Base-by-base conservation (phyloP, 1,140 invertebrate species). In the Psix sp. region DNA sequence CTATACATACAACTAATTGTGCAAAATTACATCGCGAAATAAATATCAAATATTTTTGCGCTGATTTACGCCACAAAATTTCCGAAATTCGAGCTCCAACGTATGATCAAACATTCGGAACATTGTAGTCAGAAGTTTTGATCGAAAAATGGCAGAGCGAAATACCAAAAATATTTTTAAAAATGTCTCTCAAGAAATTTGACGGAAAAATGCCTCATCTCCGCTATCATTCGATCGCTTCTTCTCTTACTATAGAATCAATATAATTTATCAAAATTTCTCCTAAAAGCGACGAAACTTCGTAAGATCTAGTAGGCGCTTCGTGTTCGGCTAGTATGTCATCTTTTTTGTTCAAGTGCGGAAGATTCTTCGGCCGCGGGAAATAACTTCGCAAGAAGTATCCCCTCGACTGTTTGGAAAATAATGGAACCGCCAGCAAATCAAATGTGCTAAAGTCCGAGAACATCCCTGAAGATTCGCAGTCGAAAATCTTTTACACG, bases 401-500 rank as follows among this genome's bases (percentile, higher is more conserved):
- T 35, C 29, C 29, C 13, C 35, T 49, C 26, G 48, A 17, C 45
- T 29, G 26, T 65, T 54, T 54, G 39, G 40, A 39, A 65, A 52
- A 49, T 65, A 65, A 49, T 51, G 54, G 38, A 45, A 43, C 45
- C 46, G 33, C 54, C 26, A 39, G 18, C 24, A 20, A 68, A 59
- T 45, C 46, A 48, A 24, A 24, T 20, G 45, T 10, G 11, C 13
- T 18, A 14, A 57, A 67, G 43, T 65, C 57, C 29, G 31, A 18
- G 24, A 65, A 60, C 45, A 74, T 68, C 49, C 63, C 45, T 29
- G 51, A 48, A 10, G 29, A n/a, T n/a, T n/a, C n/a, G n/a, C n/a
- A n/a, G n/a, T 31, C 49, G 31, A 71, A 62, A 71, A 68, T 62
- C 56, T 57, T 57, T 73, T 60, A 73, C 68, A 60, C 52, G 48